Base-by-base conservation (phyloP, 2,888 invertebrate genomes). In the Lasioglossum figueresi region DNA sequence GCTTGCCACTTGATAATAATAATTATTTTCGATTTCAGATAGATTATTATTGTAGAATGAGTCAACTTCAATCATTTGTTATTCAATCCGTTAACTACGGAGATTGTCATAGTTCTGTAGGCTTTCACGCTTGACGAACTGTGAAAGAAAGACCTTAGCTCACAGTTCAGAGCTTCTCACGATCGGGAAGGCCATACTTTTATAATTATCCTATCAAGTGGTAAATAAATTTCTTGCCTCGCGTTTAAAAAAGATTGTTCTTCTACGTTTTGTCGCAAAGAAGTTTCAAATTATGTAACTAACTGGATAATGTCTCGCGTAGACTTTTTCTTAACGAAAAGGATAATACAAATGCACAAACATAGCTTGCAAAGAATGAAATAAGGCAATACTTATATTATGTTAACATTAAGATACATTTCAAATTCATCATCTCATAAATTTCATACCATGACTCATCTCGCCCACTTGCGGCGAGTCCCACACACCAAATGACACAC, bases 351-450 rank as follows among this genome's bases (percentile, higher is more conserved):
- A n/a, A n/a, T n/a, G n/a, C n/a, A n/a, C n/a, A n/a, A n/a, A n/a
- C n/a, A n/a, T n/a, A n/a, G n/a, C n/a, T n/a, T n/a, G n/a, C n/a
- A n/a, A n/a, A n/a, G n/a, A n/a, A n/a, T n/a, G n/a, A n/a, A 56
- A 56, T 56, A n/a, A 12, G 12, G n/a, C 56, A n/a, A 56, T 56
- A 52, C 52, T 52, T 52, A 52, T 52, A n/a, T n/a, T 52, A 52
- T n/a, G n/a, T n/a, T 52, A 52, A 52, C 23, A 52, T 52, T 23
- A 52, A 52, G 23, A 8, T 52, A 56, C n/a, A 56, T 56, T 56
- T 56, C 12, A 56, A 56, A 56, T 56, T 56, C 56, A 56, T 74
- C 48, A 74, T 74, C 74, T 52, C 52, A 52, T 74, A 8, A 74
- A 74, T 52, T 74, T 52, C 31, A 74, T 40, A 19, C 34, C 31